These are phyloP conservation scores for Diorhabda sublineata DNA, from an alignment of 1,140 invertebrate species.

Conservation along the genomic window DNA sequence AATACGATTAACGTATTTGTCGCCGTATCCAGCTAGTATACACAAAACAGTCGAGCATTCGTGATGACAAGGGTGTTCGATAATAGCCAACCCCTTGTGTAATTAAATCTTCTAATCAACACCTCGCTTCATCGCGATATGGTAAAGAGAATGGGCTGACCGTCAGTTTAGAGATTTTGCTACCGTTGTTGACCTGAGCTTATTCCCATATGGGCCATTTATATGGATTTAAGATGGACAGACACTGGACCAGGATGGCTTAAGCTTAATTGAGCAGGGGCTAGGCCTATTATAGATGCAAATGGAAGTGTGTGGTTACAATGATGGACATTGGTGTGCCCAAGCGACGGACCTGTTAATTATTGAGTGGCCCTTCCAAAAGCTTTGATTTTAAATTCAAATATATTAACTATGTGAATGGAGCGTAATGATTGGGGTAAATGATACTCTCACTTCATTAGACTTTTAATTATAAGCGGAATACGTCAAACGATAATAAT, in stretches of 20 bases:
- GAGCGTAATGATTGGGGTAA: not conserved
- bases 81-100: constrained; percentile 36
- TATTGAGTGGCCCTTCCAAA: not conserved
- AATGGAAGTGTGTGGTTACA: constrained; percentile 39
- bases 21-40: too few species aligned
- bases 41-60: too few species aligned
- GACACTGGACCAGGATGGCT: constrained; percentile 34
- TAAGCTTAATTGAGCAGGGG: constrained; percentile 42
- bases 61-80: constrained; percentile 33
- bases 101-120: constrained; percentile 48
- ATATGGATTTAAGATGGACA: constrained; percentile 46
- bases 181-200: constrained; percentile 27
- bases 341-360: constrained; percentile 12
- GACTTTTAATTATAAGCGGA: not conserved
- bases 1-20: too few species aligned
- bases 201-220: constrained; percentile 45
- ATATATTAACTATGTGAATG: constrained; percentile 4
- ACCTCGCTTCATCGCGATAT: constrained; percentile 44
- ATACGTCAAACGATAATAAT: not conserved
- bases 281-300: constrained; percentile 43
- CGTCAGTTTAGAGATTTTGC: constrained; percentile 30
- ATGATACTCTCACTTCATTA: constrained; percentile 1
- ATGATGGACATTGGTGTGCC: constrained; percentile 37
- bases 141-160: constrained; percentile 31
- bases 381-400: constrained; percentile 26